Conservation (phyloP, 1,140 invertebrate genomes). For the Heliothis virescens region DNA sequence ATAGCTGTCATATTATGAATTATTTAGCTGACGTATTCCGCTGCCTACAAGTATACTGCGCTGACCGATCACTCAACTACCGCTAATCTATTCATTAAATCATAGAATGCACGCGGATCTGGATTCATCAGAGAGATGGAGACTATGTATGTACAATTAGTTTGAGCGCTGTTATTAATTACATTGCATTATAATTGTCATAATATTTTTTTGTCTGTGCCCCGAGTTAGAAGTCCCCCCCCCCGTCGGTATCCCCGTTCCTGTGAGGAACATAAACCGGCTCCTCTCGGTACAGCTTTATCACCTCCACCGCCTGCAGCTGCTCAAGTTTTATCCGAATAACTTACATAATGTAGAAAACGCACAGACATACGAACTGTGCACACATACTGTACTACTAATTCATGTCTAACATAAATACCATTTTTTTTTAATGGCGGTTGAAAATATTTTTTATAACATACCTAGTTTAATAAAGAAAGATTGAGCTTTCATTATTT, state of each 20-base stretch:
- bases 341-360: no score
- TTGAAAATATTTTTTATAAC: no score
- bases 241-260: not conserved
- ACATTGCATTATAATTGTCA: no score
- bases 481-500: no score
- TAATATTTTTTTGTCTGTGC: not conserved
- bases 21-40: not conserved
- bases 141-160: no score
- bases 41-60: not conserved
- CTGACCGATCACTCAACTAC: not conserved
- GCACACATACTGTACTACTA: no score
- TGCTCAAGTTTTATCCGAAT: not conserved
- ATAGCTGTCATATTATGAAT: not conserved
- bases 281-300: not conserved
- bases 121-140: no score
- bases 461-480: no score
- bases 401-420: no score
- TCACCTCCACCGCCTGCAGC: not conserved
- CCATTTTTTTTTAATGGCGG: no score
- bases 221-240: not conserved
- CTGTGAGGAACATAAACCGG: conserved; percentile 6
- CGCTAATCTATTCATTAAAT: not conserved
- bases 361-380: no score
- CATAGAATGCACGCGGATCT: not conserved
- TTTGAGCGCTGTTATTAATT: no score